phyloP scores from a whole-genome alignment of 2,797 vertebrate species.

The Sebastes oblongus region DNA sequence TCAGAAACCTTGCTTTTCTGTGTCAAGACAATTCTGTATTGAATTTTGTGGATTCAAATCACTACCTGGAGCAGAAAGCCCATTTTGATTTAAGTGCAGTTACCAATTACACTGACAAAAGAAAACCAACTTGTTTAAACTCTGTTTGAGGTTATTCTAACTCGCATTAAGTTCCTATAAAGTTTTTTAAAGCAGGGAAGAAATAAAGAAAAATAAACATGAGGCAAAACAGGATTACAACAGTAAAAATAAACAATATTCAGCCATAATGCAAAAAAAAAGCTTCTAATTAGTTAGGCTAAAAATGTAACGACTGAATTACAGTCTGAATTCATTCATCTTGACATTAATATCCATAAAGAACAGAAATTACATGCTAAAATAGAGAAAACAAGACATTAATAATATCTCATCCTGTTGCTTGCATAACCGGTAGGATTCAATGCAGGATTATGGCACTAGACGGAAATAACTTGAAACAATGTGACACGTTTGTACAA shows the following conservation, averaged over 20 bases:
- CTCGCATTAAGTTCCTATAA: neutral
- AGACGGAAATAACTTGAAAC: slow-evolving; percentile 42
- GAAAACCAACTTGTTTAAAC: slow-evolving; percentile 13
- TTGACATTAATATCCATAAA: slow-evolving; percentile 40
- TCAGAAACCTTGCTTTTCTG: slow-evolving; percentile 12
- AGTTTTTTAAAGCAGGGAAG: neutral
- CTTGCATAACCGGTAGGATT: slow-evolving; percentile 36
- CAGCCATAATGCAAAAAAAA: neutral
- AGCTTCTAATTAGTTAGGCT: neutral
- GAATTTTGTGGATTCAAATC: slow-evolving; percentile 39
- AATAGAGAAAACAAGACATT: slow-evolving; percentile 29
- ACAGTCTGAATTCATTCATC: slow-evolving; percentile 10
- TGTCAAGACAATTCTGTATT: slow-evolving; percentile 28
- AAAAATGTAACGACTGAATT: slow-evolving; percentile 17
- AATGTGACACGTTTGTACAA: neutral
- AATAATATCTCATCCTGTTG: slow-evolving; percentile 25
- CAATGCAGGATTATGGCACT: slow-evolving; percentile 32
- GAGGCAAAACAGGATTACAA: neutral
- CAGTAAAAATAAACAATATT: neutral
- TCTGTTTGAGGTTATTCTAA: neutral
- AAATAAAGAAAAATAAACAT: neutral
- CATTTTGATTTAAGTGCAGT: slow-evolving; percentile 33
- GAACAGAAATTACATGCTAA: slow-evolving; percentile 27
- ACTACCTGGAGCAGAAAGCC: neutral
- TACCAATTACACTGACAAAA: slow-evolving; percentile 31